These are phyloP conservation scores for Discoglossus pictus DNA, from an alignment of 2,797 vertebrate genomes.

Conservation along the genomic window DNA sequence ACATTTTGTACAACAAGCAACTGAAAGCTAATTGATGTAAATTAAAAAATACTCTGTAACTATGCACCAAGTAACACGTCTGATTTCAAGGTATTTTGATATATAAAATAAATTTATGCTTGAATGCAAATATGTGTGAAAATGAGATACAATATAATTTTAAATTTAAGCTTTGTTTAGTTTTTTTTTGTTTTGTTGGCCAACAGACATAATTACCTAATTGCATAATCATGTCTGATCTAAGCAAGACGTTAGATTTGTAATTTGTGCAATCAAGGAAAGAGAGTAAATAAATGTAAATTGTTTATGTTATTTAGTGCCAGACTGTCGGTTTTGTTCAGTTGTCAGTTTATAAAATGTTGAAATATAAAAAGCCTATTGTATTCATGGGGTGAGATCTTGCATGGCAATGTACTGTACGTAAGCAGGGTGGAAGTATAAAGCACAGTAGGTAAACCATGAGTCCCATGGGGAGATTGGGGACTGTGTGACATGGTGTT, in stretches of 20 bases:
- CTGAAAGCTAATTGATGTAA: no score
- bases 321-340: conserved; percentile 1
- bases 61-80: no score
- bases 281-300: conserved; percentile 35
- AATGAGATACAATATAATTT: conserved; percentile 10
- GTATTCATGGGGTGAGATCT: background rate
- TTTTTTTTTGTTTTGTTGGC: conserved; percentile 35
- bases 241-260: conserved; percentile 16
- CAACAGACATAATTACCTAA: conserved; percentile 39
- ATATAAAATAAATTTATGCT: background rate
- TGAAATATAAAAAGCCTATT: conserved; percentile 21
- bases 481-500: no score
- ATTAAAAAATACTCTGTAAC: no score
- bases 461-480: no score
- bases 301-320: conserved; percentile 28
- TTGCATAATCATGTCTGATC: conserved; percentile 34
- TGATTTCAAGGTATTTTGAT: background rate
- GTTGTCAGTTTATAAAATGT: conserved; percentile 6
- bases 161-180: conserved; percentile 16
- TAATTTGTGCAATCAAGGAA: conserved; percentile 39
- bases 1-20: no score
- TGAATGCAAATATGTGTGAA: no score
- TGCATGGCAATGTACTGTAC: background rate
- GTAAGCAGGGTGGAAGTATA: no score
- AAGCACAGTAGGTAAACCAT: no score